Percentiles rank a stretch among this genome's conserved stretches.
These are phyloP conservation scores for Phataginus tetradactyla DNA, from an alignment of 2,797 vertebrate genomes.

Conservation along the genomic window DNA sequence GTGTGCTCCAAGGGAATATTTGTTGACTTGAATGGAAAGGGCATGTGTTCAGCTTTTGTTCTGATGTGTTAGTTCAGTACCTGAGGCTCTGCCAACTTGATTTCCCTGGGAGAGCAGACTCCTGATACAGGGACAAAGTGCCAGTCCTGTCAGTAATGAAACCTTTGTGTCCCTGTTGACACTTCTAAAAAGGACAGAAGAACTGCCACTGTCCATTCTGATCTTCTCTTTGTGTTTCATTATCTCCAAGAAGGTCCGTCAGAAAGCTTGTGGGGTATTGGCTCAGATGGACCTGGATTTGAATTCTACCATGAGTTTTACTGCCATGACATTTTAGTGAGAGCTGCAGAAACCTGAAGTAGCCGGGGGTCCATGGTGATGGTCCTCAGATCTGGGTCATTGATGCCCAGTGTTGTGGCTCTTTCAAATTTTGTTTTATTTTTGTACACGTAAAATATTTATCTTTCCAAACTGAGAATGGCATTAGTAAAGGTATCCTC, in stretches of 20 bases:
- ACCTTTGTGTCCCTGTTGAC: neutral
- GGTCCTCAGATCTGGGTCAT: neutral
- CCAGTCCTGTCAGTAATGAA: neutral
- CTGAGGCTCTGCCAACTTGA: neutral
- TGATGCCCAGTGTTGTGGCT: neutral
- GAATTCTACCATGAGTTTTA: neutral
- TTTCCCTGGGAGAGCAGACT: neutral
- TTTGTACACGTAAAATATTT: neutral
- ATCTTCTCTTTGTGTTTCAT: neutral
- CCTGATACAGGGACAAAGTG: neutral
- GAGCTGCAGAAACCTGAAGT: neutral
- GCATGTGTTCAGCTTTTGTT: neutral
- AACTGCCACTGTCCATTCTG: neutral
- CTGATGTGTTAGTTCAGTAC: neutral
- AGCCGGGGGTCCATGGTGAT: neutral
- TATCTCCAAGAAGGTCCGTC: neutral
- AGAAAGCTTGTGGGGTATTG: neutral
- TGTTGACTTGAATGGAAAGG: neutral
- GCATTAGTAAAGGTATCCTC: neutral
- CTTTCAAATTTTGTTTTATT: neutral
- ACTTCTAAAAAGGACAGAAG: neutral
- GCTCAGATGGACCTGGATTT: neutral
- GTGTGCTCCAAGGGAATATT: neutral
- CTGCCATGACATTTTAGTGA: neutral
- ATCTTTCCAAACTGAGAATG: neutral